Conservation (phyloP, 2,888 invertebrate genomes). For the Scaptomyza caliginosa region DNA sequence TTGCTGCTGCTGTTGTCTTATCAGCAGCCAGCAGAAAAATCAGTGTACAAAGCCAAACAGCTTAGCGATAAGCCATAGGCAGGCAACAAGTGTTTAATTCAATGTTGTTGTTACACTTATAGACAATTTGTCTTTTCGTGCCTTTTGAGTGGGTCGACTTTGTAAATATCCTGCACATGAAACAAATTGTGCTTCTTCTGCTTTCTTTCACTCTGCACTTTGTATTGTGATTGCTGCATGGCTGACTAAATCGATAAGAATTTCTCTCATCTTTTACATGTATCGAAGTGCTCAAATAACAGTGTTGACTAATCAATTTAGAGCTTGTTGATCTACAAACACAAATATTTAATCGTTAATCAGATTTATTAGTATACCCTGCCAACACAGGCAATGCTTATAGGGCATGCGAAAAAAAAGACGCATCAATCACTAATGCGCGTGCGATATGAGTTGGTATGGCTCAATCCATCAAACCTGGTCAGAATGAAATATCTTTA, state of each 20-base stretch:
- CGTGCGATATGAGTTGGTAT: slow-evolving; percentile 20
- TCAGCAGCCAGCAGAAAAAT: slow-evolving; percentile 53
- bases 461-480: slow-evolving; percentile 38
- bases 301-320: neutral
- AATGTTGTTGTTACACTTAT: neutral
- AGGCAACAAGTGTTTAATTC: slow-evolving; percentile 48
- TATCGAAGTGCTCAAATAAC: neutral
- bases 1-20: slow-evolving; percentile 21
- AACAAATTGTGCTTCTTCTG: neutral
- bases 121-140: neutral
- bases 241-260: neutral
- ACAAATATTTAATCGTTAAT: neutral
- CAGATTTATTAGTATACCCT: neutral
- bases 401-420: neutral
- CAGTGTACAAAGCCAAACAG: slow-evolving; percentile 24
- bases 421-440: slow-evolving; percentile 13
- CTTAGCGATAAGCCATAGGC: slow-evolving; percentile 22
- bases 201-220: neutral
- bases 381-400: neutral
- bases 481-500: slow-evolving; percentile 4
- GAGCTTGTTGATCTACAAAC: neutral
- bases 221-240: neutral
- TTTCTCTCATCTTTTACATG: no score
- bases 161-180: neutral
- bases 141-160: neutral